Base-by-base conservation (phyloP, 2,113 vertebrate genomes). In the Meleagris gallopavo region DNA sequence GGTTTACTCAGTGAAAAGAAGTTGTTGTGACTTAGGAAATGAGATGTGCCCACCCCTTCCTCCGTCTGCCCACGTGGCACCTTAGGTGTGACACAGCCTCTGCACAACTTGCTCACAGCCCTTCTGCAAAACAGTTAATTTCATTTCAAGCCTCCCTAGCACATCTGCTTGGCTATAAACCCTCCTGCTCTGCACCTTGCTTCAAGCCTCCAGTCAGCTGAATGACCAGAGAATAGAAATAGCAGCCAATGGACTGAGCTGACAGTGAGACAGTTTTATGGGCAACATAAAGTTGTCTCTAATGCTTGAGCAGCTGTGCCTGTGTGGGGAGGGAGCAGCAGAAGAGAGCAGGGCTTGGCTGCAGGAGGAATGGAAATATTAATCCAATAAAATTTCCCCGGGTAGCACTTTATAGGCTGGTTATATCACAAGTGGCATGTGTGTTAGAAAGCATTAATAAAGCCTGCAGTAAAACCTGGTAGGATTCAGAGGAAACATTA, bases 361-460 rank as follows among this genome's bases (percentile, higher is more conserved):
- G 67, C 50, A 85, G 54, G 15, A 69, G 72, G 83, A 54, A 66
- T 36, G 43, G 21, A 14, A 36, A 4, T 29, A 8, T 19, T 19
- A 79, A 62, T 0, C 4, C 12, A 50, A 29, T 58, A 62, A 77
- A 69, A 43, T 70, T 80, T 54, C 55, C 54, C 60, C 57, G 55
- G 90, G 32, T 12, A 73, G 29, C 0, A 0, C 29, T 55, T 80
- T 55, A 29, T 14, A 54, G 32, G 38, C 17, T 83, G 57, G 36
- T 89, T 89, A 29, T 5, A 16, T 36, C 78, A 88, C 3, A 7
- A 86, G 40, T 6, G 43, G 45, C 1, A 4, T 16, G 36, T 52
- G 87, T 88, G 62, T 66, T 89, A 70, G 64, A 93, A 88, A 89
- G 45, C 60, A 74, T 66, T 87, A 61, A 85, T 86, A 85, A 94